These are phyloP conservation scores for Trilocha varians DNA, from an alignment of 2,888 invertebrate species.

Conservation along the genomic window DNA sequence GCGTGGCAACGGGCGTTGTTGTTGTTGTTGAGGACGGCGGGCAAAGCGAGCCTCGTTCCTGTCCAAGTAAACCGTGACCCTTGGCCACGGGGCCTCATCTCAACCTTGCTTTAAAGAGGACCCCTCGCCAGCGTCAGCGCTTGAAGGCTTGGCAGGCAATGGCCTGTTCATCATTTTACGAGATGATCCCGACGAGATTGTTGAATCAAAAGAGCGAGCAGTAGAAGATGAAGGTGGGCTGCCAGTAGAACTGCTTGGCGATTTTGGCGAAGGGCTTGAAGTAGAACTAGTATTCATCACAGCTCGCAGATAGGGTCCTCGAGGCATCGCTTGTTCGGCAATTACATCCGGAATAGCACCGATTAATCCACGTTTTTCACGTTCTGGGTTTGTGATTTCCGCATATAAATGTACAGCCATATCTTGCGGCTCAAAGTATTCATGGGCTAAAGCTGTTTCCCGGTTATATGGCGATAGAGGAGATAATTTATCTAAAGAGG, in stretches of 20 bases:
- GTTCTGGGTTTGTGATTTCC: slow-evolving; percentile 69
- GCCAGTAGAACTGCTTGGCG: slow-evolving; percentile 22
- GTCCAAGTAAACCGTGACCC: slow-evolving; percentile 10
- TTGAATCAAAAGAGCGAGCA: slow-evolving; percentile 39
- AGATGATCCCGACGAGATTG: slow-evolving; percentile 48
- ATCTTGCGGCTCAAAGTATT: slow-evolving; percentile 70
- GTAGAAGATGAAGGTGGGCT: slow-evolving; percentile 34
- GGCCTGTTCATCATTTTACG: slow-evolving; percentile 78
- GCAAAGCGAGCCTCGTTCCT: slow-evolving; percentile 5
- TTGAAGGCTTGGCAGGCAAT: slow-evolving; percentile 76
- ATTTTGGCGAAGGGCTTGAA: slow-evolving; percentile 24
- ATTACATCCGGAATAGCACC: slow-evolving; percentile 61
- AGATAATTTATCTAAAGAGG: slow-evolving; percentile 72
- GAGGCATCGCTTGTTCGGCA: slow-evolving; percentile 49
- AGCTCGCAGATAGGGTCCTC: slow-evolving; percentile 75
- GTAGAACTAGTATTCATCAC: slow-evolving; percentile 47
- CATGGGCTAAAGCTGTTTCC: slow-evolving; percentile 54
- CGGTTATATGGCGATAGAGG: slow-evolving; percentile 63
- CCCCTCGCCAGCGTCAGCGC: slow-evolving; percentile 48
- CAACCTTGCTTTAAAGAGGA: slow-evolving; percentile 46
- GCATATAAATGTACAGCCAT: slow-evolving; percentile 75
- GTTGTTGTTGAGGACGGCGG: slow-evolving; percentile 11
- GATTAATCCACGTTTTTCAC: slow-evolving; percentile 38
- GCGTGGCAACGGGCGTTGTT: slow-evolving; percentile 9
- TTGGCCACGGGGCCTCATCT: slow-evolving; percentile 20